Percentiles rank a stretch among this genome's conserved stretches.
Evolutionary conservation across 1,140 invertebrate species (phyloP).

Genomic region (Scylla paramamosain): DNA sequence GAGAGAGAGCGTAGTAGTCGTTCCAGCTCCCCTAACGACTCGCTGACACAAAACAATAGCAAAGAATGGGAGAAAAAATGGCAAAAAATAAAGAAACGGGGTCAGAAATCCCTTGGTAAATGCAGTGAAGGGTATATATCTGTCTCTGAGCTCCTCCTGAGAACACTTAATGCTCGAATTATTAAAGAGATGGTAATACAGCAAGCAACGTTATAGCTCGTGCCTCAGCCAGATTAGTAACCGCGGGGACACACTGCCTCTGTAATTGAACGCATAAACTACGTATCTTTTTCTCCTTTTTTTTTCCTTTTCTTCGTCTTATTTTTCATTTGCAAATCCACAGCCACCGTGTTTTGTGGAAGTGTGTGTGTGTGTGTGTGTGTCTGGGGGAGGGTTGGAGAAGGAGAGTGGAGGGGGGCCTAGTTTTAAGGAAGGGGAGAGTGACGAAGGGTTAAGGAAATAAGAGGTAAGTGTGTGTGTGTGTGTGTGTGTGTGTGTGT

Average conservation of each 20-base stretch:
- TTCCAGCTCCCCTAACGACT: too few species aligned
- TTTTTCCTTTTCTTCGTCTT: too few species aligned
- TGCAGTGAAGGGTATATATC: not conserved
- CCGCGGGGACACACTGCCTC: not conserved
- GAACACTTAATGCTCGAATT: not conserved
- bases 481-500: too few species aligned
- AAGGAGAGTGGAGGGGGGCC: not conserved
- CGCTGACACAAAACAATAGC: too few species aligned
- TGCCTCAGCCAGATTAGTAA: not conserved
- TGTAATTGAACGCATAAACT: not conserved
- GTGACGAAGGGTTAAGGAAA: not conserved
- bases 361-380: not conserved
- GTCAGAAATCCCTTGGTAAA: too few species aligned
- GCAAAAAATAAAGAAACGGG: too few species aligned
- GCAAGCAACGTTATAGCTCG: not conserved
- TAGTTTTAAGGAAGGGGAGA: not conserved
- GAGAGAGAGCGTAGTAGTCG: not conserved
- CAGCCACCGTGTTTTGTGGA: not conserved
- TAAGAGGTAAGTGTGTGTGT: not conserved
- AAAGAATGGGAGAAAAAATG: not conserved
- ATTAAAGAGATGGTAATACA: not conserved
- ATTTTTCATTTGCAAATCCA: not conserved
- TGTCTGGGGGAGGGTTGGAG: conserved; percentile 9
- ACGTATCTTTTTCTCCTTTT: not conserved
- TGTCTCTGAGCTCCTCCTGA: not conserved